Percentiles rank a stretch among this genome's conserved stretches.
These are phyloP conservation scores for Eptesicus fuscus DNA, from an alignment of 2,113 vertebrate species.

Conservation along the genomic window DNA sequence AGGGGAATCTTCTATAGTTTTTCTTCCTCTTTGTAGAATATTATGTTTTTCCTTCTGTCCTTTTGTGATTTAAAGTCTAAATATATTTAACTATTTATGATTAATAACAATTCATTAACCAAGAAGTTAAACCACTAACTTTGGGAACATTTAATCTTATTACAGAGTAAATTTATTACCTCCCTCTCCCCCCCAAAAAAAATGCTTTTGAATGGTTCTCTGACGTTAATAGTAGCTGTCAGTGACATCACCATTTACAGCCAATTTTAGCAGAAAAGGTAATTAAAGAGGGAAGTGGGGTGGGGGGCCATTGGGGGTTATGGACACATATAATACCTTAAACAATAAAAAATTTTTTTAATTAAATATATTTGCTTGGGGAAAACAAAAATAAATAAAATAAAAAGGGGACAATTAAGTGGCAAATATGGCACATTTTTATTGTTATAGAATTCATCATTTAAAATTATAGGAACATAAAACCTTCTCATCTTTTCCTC, in stretches of 20 bases:
- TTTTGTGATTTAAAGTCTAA: neutral
- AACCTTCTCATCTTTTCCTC: neutral
- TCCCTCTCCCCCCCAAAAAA: neutral
- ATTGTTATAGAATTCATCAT: neutral
- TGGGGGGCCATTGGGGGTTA: too few relatives aligned
- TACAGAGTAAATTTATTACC: neutral
- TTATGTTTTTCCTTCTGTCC: neutral
- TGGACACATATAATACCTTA: too few relatives aligned
- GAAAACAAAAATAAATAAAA: too few relatives aligned
- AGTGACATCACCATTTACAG: neutral
- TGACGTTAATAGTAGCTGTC: neutral
- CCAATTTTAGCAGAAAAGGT: neutral
- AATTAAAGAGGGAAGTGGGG: neutral
- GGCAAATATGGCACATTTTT: neutral
- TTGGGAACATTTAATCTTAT: neutral
- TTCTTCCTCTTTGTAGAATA: neutral
- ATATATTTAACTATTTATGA: conserved; percentile 11
- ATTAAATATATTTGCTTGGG: too few relatives aligned
- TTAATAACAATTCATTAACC: neutral
- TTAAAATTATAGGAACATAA: neutral
- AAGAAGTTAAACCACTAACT: neutral
- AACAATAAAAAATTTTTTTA: too few relatives aligned
- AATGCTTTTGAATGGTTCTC: neutral
- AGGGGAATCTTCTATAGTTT: neutral
- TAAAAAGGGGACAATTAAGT: neutral